Evolutionary conservation across 23 tunicate species (phyloP).

Genomic region (Aplidium turbinatum): DNA sequence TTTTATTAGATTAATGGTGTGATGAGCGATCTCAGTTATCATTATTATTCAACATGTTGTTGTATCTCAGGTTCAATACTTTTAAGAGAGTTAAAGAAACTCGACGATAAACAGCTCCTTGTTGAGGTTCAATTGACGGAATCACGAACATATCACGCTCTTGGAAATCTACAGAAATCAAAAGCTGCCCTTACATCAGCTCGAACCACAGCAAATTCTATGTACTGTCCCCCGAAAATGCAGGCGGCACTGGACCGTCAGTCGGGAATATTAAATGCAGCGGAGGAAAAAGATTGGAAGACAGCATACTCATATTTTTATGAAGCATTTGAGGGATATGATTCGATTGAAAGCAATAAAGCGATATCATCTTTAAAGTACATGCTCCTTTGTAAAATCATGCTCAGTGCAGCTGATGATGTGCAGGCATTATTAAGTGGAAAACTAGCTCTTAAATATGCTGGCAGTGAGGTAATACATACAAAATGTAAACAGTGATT

Average conservation of each 20-base stretch:
- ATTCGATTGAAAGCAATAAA: slow-evolving; percentile 94
- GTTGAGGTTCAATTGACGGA: slow-evolving; percentile 98
- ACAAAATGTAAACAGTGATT: neutral
- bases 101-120: slow-evolving; percentile 95
- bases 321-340: slow-evolving; percentile 99
- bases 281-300: slow-evolving; percentile 98
- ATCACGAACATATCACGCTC: slow-evolving; percentile 92
- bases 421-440: slow-evolving; percentile 90
- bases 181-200: slow-evolving; percentile 98
- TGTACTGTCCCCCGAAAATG: slow-evolving; percentile 99
- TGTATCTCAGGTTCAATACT: slow-evolving; percentile 66
- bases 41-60: too few relatives aligned
- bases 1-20: too few relatives aligned
- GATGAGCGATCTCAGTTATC: too few relatives aligned
- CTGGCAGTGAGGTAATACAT: slow-evolving; percentile 74
- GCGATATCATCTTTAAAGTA: slow-evolving; percentile 87
- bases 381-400: slow-evolving; percentile 89
- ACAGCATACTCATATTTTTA: slow-evolving; percentile 99
- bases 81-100: slow-evolving; percentile 84
- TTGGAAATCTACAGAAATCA: slow-evolving; percentile 98
- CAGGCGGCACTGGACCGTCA: slow-evolving; percentile 98
- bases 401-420: slow-evolving; percentile 80
- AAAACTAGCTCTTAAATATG: slow-evolving; percentile 92
- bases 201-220: slow-evolving; percentile 97
- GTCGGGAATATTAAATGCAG: slow-evolving; percentile 97